These are phyloP conservation scores for Cenopis cana DNA, from an alignment of 2,888 invertebrate species.

Conservation along the genomic window DNA sequence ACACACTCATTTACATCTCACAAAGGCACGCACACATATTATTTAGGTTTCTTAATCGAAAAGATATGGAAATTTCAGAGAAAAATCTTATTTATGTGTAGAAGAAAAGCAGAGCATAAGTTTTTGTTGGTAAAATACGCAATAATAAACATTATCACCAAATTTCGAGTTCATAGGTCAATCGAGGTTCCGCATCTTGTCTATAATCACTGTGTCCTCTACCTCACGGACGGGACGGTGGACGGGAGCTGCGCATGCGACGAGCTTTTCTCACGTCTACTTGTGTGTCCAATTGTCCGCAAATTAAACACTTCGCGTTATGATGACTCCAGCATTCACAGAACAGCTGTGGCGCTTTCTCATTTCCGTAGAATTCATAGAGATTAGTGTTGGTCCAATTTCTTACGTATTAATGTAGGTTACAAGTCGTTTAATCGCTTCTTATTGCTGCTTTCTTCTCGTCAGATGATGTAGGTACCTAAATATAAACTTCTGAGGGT, in stretches of 20 bases:
- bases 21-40: too few species aligned
- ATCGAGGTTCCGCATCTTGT: background rate
- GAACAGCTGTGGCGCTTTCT: constrained; percentile 9
- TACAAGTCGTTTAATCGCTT: background rate
- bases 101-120: too few species aligned
- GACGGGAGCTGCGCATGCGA: constrained; percentile 21
- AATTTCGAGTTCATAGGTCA: too few species aligned
- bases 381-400: background rate
- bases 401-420: background rate
- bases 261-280: constrained; percentile 43
- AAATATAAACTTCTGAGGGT: background rate
- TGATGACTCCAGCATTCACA: constrained; percentile 22
- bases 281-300: background rate
- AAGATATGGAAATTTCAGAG: too few species aligned
- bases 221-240: background rate
- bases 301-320: constrained; percentile 22
- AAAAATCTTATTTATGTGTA: too few species aligned
- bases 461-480: background rate
- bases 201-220: background rate
- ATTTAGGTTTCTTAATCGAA: too few species aligned
- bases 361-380: background rate
- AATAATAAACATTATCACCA: too few species aligned
- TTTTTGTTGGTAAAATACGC: too few species aligned
- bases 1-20: too few species aligned
- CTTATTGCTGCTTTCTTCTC: background rate